Percentiles rank a stretch among this genome's conserved stretches.
Conservation (phyloP, 2,888 invertebrate species). For the Drosophila phalerata region DNA sequence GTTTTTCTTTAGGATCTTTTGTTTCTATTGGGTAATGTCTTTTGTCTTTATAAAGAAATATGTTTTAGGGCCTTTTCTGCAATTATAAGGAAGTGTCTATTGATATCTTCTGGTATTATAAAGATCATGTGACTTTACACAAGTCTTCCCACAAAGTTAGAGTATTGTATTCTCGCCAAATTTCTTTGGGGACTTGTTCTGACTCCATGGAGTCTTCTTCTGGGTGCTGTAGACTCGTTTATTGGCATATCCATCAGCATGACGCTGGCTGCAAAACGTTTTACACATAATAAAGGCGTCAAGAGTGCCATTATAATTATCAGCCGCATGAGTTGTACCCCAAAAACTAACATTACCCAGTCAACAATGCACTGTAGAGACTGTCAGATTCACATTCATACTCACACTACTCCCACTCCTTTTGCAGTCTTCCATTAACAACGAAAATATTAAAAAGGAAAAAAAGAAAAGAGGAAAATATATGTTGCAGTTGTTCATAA, state of each 20-base stretch:
- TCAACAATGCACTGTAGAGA: conserved; percentile 14
- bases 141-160: background rate
- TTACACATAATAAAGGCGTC: conserved; percentile 81
- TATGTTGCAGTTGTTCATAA: conserved; percentile 57
- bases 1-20: too few species aligned
- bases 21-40: too few species aligned
- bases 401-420: background rate
- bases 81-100: too few species aligned
- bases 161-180: background rate
- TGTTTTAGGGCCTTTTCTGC: too few species aligned
- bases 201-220: conserved; percentile 2
- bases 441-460: conserved; percentile 32
- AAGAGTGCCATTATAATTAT: conserved; percentile 79
- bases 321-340: conserved; percentile 52
- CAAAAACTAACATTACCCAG: conserved; percentile 13
- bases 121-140: too few species aligned
- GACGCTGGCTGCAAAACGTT: conserved; percentile 69
- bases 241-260: conserved; percentile 69
- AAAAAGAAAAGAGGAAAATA: conserved; percentile 15
- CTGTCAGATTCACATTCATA: background rate
- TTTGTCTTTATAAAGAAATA: too few species aligned
- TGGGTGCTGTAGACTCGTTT: conserved; percentile 29
- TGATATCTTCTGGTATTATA: too few species aligned
- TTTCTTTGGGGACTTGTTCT: background rate
- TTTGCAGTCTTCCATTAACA: conserved; percentile 40